phyloP scores from a whole-genome alignment of 2,797 vertebrate species.

The Hemibagrus guttatus region DNA sequence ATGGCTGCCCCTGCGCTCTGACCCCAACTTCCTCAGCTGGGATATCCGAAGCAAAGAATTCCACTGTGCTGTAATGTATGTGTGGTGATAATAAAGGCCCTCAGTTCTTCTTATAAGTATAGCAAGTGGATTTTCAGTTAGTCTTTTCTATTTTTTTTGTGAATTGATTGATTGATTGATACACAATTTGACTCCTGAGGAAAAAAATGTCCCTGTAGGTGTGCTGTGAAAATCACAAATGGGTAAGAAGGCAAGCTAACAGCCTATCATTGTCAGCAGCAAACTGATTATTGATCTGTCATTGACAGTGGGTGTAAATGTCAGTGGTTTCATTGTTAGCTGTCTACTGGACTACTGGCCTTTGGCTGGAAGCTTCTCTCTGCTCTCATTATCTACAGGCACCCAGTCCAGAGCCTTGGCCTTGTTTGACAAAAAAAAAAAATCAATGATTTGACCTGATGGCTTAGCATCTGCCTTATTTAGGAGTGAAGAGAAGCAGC shows the following conservation, averaged over 20 bases:
- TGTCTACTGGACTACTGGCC: slow-evolving; percentile 49
- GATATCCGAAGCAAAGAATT: too few relatives aligned
- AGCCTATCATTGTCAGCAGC: slow-evolving; percentile 60
- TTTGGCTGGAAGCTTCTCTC: slow-evolving; percentile 52
- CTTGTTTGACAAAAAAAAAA: slow-evolving; percentile 50
- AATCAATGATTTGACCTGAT: slow-evolving; percentile 59
- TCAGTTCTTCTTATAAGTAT: neutral
- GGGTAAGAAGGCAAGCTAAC: slow-evolving; percentile 21
- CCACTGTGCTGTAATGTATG: too few relatives aligned
- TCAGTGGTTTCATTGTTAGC: slow-evolving; percentile 55
- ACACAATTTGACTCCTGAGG: neutral
- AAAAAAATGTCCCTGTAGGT: slow-evolving; percentile 39
- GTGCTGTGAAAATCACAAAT: slow-evolving; percentile 17
- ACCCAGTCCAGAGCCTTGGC: slow-evolving; percentile 37
- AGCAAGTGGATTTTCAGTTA: neutral
- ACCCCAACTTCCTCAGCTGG: too few relatives aligned
- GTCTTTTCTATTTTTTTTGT: neutral
- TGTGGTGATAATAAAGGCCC: too few relatives aligned
- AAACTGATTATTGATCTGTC: slow-evolving; percentile 68
- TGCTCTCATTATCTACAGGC: slow-evolving; percentile 58
- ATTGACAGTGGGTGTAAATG: slow-evolving; percentile 65
- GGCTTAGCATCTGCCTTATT: slow-evolving; percentile 53
- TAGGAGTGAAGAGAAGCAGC: slow-evolving; percentile 43
- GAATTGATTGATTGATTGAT: too few relatives aligned
- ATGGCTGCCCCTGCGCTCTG: too few relatives aligned